phyloP scores from a whole-genome alignment of 2,888 invertebrate species.

The Cephus runcator region DNA sequence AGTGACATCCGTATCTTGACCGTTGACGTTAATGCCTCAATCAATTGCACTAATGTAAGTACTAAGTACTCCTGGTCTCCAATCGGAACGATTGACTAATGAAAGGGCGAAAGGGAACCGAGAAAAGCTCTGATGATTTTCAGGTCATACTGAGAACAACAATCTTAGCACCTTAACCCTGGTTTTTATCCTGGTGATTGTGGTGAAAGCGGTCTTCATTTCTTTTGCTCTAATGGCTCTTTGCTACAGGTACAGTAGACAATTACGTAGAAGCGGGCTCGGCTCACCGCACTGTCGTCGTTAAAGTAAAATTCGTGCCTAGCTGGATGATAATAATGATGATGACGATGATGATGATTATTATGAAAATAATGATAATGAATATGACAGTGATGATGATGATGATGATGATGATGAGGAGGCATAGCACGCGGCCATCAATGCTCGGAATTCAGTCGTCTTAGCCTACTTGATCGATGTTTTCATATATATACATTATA shows the following conservation, averaged over 20 bases:
- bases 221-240: constrained; percentile 94
- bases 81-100: constrained; percentile 4
- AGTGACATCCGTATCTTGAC: neutral
- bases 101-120: neutral
- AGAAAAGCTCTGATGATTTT: constrained; percentile 31
- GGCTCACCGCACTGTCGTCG: constrained; percentile 48
- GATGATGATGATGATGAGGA: constrained; percentile 26
- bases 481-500: constrained; percentile 25
- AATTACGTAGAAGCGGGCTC: constrained; percentile 31
- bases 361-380: neutral
- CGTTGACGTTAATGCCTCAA: neutral
- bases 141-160: constrained; percentile 69
- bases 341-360: neutral
- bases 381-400: neutral
- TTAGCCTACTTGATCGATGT: constrained; percentile 45
- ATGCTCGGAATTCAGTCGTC: constrained; percentile 37
- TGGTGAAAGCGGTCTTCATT: constrained; percentile 94
- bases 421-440: constrained; percentile 60
- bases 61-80: neutral
- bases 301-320: constrained; percentile 55
- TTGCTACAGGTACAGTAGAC: constrained; percentile 88
- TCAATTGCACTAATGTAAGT: neutral
- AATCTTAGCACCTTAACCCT: constrained; percentile 89
- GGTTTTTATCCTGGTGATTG: constrained; percentile 93
- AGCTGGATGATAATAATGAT: constrained; percentile 46